Base-by-base conservation (phyloP, 2,797 vertebrate species). In the Heliangelus exortis region DNA sequence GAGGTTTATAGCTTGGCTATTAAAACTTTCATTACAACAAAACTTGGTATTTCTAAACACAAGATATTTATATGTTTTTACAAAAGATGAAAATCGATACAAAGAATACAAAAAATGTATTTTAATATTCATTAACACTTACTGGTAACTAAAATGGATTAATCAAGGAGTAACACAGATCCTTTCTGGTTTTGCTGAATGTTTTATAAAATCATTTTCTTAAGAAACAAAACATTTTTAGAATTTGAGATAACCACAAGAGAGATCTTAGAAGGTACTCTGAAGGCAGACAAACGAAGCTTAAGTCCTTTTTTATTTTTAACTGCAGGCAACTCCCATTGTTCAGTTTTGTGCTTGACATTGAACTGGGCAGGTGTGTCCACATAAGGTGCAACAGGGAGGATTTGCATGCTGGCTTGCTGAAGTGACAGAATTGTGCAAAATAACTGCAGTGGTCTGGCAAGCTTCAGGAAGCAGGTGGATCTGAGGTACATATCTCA, bases 361-460 rank as follows among this genome's bases (percentile, higher is more conserved):
- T 86, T 90, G 92, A 92, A 79, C 73, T 6, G 73, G 92, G 79
- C 96, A 96, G 91, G 87, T 96, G 95, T 94, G 91, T 94, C 93
- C 91, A 92, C 92, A 91, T 89, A 95, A 93, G 95, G 96, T 93
- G 85, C 69, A 89, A 93, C 65, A 72, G 84, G 89, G 89, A 95
- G 83, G 87, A 90, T 96, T 84, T 86, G 89, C 73, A 34, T 86
- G 89, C 93, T 93, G 94, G 89, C 93, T 93, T 95, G 91, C 92
- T 94, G 93, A 95, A 96, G 91, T 96, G 96, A 93, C 93, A 96
- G 91, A 94, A 95, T 43, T 90, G 95, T 96, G 94, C 87, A 94
- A 91, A 96, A 95, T 94, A 95, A 57, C 93, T 96, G 91, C 95
- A 95, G 94, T 96, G 66, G 66, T 92, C 95, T 95, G 94, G 94